These are phyloP conservation scores for Drosophila simulans DNA, from an alignment of 1,140 invertebrate species.

Conservation along the genomic window DNA sequence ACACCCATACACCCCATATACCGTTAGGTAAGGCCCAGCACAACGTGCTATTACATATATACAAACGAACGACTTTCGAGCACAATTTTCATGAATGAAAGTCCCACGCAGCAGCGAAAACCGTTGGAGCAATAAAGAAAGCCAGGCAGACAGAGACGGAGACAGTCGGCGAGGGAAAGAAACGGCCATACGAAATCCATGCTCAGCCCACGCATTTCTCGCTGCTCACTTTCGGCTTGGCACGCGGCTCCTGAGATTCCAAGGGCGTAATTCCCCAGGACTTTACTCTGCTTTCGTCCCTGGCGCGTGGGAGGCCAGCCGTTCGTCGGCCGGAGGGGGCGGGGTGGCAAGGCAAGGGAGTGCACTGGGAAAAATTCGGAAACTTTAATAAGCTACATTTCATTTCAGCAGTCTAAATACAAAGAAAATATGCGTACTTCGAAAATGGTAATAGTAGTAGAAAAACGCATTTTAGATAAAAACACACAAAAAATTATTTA, in stretches of 20 bases:
- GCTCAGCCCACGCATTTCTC: constrained; percentile 31
- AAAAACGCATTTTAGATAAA: too few species aligned
- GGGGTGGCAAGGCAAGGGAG: neutral
- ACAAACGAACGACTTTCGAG: constrained; percentile 40
- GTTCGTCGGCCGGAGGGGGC: constrained; percentile 5
- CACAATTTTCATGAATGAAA: constrained; percentile 84
- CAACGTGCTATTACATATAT: constrained; percentile 27
- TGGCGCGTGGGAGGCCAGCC: constrained; percentile 35
- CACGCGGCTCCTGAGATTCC: constrained; percentile 4
- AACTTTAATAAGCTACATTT: neutral
- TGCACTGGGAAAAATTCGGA: neutral
- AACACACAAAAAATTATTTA: too few species aligned
- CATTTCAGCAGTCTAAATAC: too few species aligned
- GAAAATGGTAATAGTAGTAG: too few species aligned
- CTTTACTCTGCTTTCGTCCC: constrained; percentile 8
- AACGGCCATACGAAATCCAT: constrained; percentile 21
- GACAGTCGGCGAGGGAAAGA: neutral
- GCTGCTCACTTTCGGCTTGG: constrained; percentile 33
- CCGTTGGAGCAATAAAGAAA: constrained; percentile 36
- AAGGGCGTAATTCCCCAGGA: constrained; percentile 31
- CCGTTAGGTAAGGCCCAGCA: constrained; percentile 29
- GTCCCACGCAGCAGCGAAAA: constrained; percentile 68
- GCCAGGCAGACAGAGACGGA: neutral
- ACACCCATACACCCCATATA: constrained; percentile 1
- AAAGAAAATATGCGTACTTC: too few species aligned